Conservation (phyloP, 2,888 invertebrate genomes). For the Ypsolopha scabrella region DNA sequence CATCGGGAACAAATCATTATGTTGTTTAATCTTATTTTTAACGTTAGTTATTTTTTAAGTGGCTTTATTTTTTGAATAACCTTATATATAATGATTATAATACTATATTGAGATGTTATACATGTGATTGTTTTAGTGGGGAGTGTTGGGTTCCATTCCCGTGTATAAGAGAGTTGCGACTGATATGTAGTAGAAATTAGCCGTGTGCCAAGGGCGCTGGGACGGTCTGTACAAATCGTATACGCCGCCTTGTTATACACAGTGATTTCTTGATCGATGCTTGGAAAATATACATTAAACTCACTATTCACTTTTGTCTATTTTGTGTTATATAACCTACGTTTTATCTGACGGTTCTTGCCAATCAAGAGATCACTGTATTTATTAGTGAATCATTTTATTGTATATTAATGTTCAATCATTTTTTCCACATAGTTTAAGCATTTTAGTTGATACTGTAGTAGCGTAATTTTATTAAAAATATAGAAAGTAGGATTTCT, state of each 20-base stretch:
- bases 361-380: conserved; percentile 39
- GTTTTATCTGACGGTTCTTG: neutral
- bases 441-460: conserved; percentile 62
- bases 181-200: conserved; percentile 60
- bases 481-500: conserved; percentile 61
- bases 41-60: conserved; percentile 68
- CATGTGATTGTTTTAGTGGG: conserved; percentile 66
- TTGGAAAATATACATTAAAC: neutral
- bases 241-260: conserved; percentile 64
- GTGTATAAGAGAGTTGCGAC: conserved; percentile 61
- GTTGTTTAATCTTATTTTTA: conserved; percentile 71
- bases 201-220: conserved; percentile 36
- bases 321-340: too few relatives aligned
- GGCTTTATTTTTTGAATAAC: conserved; percentile 64
- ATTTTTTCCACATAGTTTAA: conserved; percentile 66
- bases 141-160: conserved; percentile 55
- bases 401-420: conserved; percentile 63
- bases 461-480: conserved; percentile 66
- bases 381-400: conserved; percentile 66
- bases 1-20: conserved; percentile 69
- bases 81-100: conserved; percentile 48
- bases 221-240: conserved; percentile 65
- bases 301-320: neutral
- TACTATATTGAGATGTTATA: conserved; percentile 69
- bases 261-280: conserved; percentile 33